Percentiles rank a stretch among this genome's conserved stretches.
phyloP scores from a whole-genome alignment of 2,797 vertebrate species.

The Sebastolobus alascanus region DNA sequence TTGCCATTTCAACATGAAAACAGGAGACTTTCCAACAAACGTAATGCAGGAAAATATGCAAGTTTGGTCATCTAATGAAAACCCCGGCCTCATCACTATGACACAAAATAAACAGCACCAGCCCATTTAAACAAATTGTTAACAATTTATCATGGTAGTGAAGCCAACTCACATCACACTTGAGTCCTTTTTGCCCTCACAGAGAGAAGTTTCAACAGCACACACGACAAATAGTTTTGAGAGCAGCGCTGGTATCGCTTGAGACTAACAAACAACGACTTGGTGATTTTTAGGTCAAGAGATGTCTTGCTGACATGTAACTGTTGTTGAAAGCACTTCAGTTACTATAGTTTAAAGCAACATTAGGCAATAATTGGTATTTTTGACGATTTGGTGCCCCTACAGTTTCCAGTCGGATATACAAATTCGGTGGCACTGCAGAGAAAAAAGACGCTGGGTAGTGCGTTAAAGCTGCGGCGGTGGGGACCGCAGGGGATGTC shows the following conservation, averaged over 20 bases:
- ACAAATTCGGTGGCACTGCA: too few species aligned
- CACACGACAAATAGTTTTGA: too few species aligned
- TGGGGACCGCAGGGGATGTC: accelerated
- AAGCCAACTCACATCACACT: background rate
- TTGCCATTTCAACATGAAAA: slow-evolving; percentile 27
- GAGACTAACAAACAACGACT: background rate
- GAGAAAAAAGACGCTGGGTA: too few species aligned
- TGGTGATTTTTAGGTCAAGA: background rate
- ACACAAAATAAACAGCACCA: background rate
- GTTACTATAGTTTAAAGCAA: background rate
- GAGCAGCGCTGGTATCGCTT: too few species aligned
- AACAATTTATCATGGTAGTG: slow-evolving; percentile 10
- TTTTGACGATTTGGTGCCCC: accelerated
- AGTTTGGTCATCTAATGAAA: background rate
- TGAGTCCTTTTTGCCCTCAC: background rate
- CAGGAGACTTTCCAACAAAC: background rate
- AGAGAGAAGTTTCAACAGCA: background rate
- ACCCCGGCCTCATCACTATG: background rate
- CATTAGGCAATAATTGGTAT: too few species aligned
- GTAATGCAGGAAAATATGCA: slow-evolving; percentile 6
- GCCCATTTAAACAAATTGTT: background rate
- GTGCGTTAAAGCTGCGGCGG: accelerated
- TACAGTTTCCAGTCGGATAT: too few species aligned
- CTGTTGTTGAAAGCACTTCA: background rate
- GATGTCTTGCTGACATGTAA: background rate